Conservation (phyloP, 2,888 invertebrate species). For the Thymelicus lineola region DNA sequence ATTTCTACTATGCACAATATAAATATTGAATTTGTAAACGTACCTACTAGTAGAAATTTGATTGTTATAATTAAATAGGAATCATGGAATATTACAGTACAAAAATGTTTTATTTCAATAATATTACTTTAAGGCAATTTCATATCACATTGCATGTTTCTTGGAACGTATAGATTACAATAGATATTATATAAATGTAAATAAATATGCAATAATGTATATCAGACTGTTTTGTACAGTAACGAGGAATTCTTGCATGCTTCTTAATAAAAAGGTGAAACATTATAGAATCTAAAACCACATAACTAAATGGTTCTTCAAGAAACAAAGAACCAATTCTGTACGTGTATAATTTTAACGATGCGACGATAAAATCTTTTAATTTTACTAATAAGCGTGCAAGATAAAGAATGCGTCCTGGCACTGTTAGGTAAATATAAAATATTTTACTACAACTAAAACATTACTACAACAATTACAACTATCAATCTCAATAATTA, state of each 20-base stretch:
- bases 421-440: constrained; percentile 55
- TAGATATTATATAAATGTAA: constrained; percentile 38
- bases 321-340: too few relatives aligned
- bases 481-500: constrained; percentile 69
- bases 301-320: too few relatives aligned
- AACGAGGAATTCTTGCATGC: constrained; percentile 31
- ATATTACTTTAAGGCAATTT: constrained; percentile 65
- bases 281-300: background rate
- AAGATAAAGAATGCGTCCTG: constrained; percentile 38
- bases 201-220: constrained; percentile 36
- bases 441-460: constrained; percentile 51
- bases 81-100: constrained; percentile 39
- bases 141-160: constrained; percentile 68
- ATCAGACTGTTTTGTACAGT: constrained; percentile 24
- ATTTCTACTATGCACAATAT: constrained; percentile 60
- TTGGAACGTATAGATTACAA: constrained; percentile 43
- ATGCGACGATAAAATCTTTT: background rate
- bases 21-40: constrained; percentile 55
- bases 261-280: constrained; percentile 22
- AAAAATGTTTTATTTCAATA: constrained; percentile 43
- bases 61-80: constrained; percentile 43
- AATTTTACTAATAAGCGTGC: constrained; percentile 30
- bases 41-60: constrained; percentile 44
- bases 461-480: constrained; percentile 65
- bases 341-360: too few relatives aligned